phyloP scores from a whole-genome alignment of 2,797 vertebrate genomes.

The Okamejei kenojei region DNA sequence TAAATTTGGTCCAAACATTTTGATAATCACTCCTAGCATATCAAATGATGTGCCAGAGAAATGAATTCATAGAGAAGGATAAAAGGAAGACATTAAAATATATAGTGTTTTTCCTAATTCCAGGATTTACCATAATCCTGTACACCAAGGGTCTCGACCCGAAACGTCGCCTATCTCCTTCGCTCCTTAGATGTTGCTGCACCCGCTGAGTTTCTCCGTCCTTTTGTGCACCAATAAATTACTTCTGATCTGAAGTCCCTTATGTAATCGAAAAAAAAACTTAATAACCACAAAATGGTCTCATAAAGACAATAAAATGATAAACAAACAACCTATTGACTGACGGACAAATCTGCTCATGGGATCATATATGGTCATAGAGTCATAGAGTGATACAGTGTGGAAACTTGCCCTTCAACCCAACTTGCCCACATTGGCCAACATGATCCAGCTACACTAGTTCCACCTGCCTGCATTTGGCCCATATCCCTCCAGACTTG shows the following conservation, averaged over 20 bases:
- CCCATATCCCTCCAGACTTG: too few relatives aligned
- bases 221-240: neutral
- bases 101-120: neutral
- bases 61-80: neutral
- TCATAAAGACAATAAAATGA: neutral
- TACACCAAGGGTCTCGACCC: too few relatives aligned
- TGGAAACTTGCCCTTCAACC: too few relatives aligned
- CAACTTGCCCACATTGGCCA: too few relatives aligned
- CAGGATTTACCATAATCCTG: neutral
- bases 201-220: too few relatives aligned
- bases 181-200: too few relatives aligned
- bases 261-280: neutral
- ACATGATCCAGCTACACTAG: too few relatives aligned
- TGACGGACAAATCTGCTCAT: neutral
- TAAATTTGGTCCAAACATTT: neutral
- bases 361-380: neutral
- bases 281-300: neutral
- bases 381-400: too few relatives aligned
- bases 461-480: too few relatives aligned
- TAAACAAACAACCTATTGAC: neutral
- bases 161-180: too few relatives aligned
- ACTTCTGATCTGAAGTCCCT: neutral
- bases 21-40: neutral
- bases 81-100: neutral
- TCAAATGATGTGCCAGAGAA: neutral